Conservation (phyloP, 2,113 vertebrate genomes). For the Calyptomena viridis region DNA sequence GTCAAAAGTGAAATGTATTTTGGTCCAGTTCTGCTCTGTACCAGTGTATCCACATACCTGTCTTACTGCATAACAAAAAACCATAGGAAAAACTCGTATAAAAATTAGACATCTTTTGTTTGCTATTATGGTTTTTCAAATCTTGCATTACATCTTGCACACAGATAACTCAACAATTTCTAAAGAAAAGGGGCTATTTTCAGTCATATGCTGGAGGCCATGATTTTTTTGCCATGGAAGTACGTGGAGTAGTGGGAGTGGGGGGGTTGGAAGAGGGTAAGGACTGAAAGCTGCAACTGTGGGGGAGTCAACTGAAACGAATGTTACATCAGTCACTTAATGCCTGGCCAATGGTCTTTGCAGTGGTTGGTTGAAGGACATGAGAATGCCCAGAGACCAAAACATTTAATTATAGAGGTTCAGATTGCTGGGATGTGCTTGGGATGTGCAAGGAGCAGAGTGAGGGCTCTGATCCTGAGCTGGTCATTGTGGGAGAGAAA, state of each 20-base stretch:
- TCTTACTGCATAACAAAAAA: neutral
- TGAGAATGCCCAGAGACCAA: neutral
- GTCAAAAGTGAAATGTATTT: neutral
- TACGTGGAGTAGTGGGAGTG: neutral
- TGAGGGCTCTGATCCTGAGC: fast-evolving
- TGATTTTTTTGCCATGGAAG: neutral
- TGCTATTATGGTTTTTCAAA: neutral
- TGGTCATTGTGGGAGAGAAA: neutral
- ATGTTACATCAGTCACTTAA: neutral
- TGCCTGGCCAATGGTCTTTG: neutral
- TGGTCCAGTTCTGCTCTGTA: neutral
- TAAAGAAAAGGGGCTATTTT: neutral
- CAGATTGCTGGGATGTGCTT: neutral
- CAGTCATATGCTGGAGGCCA: neutral
- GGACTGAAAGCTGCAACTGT: neutral
- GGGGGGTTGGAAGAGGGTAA: neutral
- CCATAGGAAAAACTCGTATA: neutral
- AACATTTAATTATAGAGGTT: neutral
- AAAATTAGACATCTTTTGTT: neutral
- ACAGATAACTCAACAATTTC: neutral
- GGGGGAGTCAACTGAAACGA: neutral
- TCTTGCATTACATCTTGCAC: neutral
- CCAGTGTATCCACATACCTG: neutral
- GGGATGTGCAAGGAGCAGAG: neutral
- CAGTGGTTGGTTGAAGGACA: neutral